A percentile compares a stretch with the other conserved stretches of the same genome.
These are phyloP conservation scores for Drosophila incognita DNA, from an alignment of 2,888 invertebrate genomes.

Conservation along the genomic window DNA sequence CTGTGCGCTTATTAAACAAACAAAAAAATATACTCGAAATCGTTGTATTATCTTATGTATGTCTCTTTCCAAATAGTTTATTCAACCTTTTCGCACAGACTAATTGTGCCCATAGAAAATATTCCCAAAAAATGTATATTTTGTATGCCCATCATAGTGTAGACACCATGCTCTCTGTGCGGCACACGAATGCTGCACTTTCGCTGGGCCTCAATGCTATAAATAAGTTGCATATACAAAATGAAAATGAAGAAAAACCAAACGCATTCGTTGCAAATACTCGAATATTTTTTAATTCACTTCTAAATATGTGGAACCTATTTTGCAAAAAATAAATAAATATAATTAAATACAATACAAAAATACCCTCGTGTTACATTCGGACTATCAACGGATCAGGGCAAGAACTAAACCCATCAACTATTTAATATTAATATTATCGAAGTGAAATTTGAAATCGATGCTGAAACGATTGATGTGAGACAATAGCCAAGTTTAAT, in stretches of 20 bases:
- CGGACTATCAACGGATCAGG: not conserved
- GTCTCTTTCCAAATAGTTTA: slow-evolving; percentile 43
- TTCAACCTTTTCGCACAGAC: slow-evolving; percentile 56
- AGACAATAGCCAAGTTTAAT: not conserved
- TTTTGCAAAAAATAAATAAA: slow-evolving; percentile 21
- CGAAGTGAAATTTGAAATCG: not conserved
- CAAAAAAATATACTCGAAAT: not conserved
- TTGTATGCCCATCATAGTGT: slow-evolving; percentile 28
- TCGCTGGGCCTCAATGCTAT: slow-evolving; percentile 62
- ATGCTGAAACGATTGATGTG: not conserved
- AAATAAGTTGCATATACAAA: slow-evolving; percentile 40
- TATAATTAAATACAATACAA: not conserved
- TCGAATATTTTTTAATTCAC: slow-evolving; percentile 51
- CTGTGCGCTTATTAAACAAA: not conserved
- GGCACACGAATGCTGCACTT: slow-evolving; percentile 24
- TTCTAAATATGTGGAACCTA: slow-evolving; percentile 46
- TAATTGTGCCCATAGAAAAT: slow-evolving; percentile 51
- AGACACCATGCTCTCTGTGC: slow-evolving; percentile 22
- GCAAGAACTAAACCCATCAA: not conserved
- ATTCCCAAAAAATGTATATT: slow-evolving; percentile 45
- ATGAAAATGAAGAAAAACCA: not conserved
- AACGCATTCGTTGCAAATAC: slow-evolving; percentile 34
- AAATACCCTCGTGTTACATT: slow-evolving; percentile 21
- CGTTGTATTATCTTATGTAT: not conserved
- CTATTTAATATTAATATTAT: not conserved